Evolutionary conservation across 1,140 invertebrate species (phyloP).

Genomic region (Pseudomyrmex pallidus): DNA sequence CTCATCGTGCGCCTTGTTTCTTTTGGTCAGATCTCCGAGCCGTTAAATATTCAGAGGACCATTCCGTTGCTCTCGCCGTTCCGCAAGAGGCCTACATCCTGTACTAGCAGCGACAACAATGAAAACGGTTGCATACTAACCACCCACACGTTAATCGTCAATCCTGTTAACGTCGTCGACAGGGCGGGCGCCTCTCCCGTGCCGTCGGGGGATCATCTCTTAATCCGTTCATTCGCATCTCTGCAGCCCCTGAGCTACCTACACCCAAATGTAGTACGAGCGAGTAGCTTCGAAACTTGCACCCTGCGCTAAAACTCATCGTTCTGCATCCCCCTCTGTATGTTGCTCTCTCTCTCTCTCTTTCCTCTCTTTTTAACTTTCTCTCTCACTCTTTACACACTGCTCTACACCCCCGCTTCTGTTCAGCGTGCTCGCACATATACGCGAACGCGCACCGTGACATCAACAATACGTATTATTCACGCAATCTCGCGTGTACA

Average conservation of each 20-base stretch:
- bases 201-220: conserved; percentile 83
- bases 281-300: conserved; percentile 70
- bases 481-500: conserved; percentile 59
- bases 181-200: conserved; percentile 77
- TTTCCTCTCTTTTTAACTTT: conserved; percentile 25
- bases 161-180: conserved; percentile 82
- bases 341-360: neutral
- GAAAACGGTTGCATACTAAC: conserved; percentile 79
- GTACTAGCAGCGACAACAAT: conserved; percentile 67
- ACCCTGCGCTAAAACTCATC: conserved; percentile 66
- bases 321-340: neutral
- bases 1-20: conserved; percentile 10
- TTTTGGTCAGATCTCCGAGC: conserved; percentile 12
- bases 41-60: conserved; percentile 67
- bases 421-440: conserved; percentile 19
- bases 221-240: conserved; percentile 85
- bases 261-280: conserved; percentile 60
- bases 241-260: conserved; percentile 77
- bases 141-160: conserved; percentile 83
- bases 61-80: conserved; percentile 60
- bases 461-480: conserved; percentile 64
- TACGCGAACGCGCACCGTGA: conserved; percentile 39
- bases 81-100: conserved; percentile 62
- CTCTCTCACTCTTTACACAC: neutral
- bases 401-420: neutral